Base-by-base conservation (phyloP, 1,140 invertebrate species). In the Drosophila punjabiensis region DNA sequence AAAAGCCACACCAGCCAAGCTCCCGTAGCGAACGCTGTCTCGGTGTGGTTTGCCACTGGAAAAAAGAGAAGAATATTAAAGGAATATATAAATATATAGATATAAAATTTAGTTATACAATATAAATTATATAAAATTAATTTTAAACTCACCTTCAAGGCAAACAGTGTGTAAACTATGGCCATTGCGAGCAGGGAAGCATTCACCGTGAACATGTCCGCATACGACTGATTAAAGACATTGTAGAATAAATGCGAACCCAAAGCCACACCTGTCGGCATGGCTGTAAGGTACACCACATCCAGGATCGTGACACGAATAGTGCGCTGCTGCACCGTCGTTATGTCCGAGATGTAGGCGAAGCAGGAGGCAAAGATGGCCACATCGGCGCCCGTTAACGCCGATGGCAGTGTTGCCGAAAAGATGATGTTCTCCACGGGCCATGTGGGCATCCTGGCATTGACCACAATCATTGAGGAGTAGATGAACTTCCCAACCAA, bases 291-390 rank as follows among this genome's bases (percentile, higher is more conserved):
- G 84, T 97, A 97, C 65, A 95, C 94, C 0, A 95, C 95, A 86
- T 97, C 96, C 30, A 97, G 82, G 59, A 97, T 95, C 5, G 96
- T 96, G 6, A 97, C 95, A 47, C 96, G 94, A 0, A 97, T 76
- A 0, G 96, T 97, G 61, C 96, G 94, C 73, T 95, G 94, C 47
- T 95, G 79, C 4, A 94, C 41, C 0, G 95, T 94, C 0, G 95
- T 95, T 24, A 97, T 93, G 76, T 97, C 96, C 9, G 96, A 95
- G 37, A 97, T 94, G 80, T 97, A 97, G 0, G 96, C 94, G 84
- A 97, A 97, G 39, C 95, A 95, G 0, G 95, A 95, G 13, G 95
- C 95, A 86, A 97, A 97, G 75, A 97, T 96, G 0, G 96, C 95
- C 14, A 97, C 94, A 82, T 97, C 96, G 6, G 95, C 95, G 0